Evolutionary conservation across 2,113 vertebrate species (phyloP), one percentile per base, ranked within the genome.

Genomic region (Scolopax mira): DNA sequence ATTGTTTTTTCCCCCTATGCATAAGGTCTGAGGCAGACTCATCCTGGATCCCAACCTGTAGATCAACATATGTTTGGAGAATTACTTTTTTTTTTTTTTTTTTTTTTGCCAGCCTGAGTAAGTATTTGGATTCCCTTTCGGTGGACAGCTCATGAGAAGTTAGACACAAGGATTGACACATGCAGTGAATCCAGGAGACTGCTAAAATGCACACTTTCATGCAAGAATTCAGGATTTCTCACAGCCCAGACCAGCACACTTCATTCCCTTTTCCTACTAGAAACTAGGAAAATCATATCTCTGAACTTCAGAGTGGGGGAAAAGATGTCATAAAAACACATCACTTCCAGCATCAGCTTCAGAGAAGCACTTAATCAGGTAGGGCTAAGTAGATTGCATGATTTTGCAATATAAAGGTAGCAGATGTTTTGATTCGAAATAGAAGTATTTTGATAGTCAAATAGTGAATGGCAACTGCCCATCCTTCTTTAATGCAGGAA

Each of bases 401-500:
- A 81, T 79, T 48, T 89, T 81, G 60, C 60, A 70, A n/a, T 65
- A 67, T 28, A 77, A 95, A 90, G 21, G 24, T 46, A 91, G 35
- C 41, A 78, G 67, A 61, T 62, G 44, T 88, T 96, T 88, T 92
- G 64, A 79, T 46, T 89, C 74, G 67, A 79, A 62, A 94, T 3
- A 78, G 31, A 82, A 88, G 70, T 44, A 84, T 84, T 95, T 94
- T 85, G 44, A 44, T 66, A 84, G 49, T 77, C 48, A 78, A 55
- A 44, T 54, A 78, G 25, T 88, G 77, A 96, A 92, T 86, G 90
- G 54, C 66, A 81, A 95, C 77, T 75, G 65, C 82, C 85, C 79
- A 91, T 85, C 57, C 33, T 91, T 79, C 58, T 65, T 88, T 83
- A 91, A 79, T 22, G 57, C 14, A 79, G 33, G 69, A 33, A 51